Base-by-base conservation (phyloP, 1,140 invertebrate genomes). In the Cydia splendana region DNA sequence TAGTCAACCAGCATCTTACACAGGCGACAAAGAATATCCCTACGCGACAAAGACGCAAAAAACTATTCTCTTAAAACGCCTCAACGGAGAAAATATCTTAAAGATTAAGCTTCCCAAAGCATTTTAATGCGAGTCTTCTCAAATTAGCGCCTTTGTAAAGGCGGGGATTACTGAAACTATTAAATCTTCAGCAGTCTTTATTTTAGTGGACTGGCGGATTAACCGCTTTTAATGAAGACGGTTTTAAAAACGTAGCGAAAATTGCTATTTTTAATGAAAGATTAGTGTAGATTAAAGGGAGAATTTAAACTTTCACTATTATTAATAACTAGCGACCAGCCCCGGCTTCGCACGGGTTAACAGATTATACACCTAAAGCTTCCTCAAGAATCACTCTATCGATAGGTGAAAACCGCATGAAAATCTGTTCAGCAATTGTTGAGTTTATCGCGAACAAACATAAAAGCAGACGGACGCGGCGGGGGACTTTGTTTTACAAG, bases 71-170 rank as follows among this genome's bases (percentile, higher is more conserved):
- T n/a, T 57, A 18, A 57, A 20, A 18, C 51, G 51, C 51, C 15
- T 13, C 24, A 15, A 38, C 5, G 24, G 0, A 65, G 28, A 69
- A 30, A 30, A 34, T 69, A 13, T 69, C 30, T 69, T 69, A 34
- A 15, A 12, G 28, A n/a, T 38, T 34, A n/a, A 69, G 65, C 34
- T 69, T 38, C 30, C 20, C 30, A 69, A 69, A 69, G 65, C 65
- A 9, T 69, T 34, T 69, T 34, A 57, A 57, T n/a, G 24, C 30
- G 30, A 69, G 65, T 51, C 53, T 18, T 57, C 65, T 38, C 15
- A 69, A 69, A 69, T 69, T 69, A 69, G 65, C 30, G 65, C 28
- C 65, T 69, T 65, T 69, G 65, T 38, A 69, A 10, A 42, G 38
- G 65, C 65, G 6, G 13, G 65, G 28, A 69, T 69, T 69, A 38